Evolutionary conservation across 2,888 invertebrate species (phyloP).

Genomic region (Apamea epomidion): DNA sequence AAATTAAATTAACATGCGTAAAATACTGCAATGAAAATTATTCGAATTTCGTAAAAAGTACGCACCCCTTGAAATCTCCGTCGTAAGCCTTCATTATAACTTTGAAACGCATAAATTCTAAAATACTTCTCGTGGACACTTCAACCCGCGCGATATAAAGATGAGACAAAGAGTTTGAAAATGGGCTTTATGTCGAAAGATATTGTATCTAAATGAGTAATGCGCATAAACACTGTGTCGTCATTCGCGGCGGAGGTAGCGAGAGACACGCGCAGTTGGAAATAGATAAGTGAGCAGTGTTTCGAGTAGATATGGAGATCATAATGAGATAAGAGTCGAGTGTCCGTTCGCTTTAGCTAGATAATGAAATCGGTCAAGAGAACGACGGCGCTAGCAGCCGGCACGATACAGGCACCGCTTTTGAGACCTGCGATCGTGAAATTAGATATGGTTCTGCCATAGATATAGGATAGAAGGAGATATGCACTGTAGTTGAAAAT

Average conservation of each 20-base stretch:
- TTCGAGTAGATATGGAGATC: slow-evolving; percentile 68
- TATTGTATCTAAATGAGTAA: slow-evolving; percentile 34
- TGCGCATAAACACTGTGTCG: slow-evolving; percentile 48
- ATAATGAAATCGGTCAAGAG: slow-evolving; percentile 65
- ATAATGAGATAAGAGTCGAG: slow-evolving; percentile 67
- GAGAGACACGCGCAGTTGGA: slow-evolving; percentile 56
- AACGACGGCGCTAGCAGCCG: slow-evolving; percentile 1
- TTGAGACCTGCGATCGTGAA: neutral
- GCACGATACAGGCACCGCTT: neutral
- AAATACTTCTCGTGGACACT: slow-evolving; percentile 19
- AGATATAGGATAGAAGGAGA: too few species aligned
- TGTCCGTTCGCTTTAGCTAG: slow-evolving; percentile 58
- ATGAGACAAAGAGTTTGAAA: slow-evolving; percentile 46
- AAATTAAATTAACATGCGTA: neutral
- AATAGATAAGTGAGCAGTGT: slow-evolving; percentile 51
- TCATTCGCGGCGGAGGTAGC: neutral
- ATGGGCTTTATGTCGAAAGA: slow-evolving; percentile 32
- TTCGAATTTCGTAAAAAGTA: slow-evolving; percentile 15
- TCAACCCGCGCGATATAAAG: slow-evolving; percentile 3
- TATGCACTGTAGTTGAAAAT: too few species aligned
- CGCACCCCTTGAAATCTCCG: slow-evolving; percentile 63
- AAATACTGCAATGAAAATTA: neutral
- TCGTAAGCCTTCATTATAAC: slow-evolving; percentile 60
- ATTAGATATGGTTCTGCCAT: neutral
- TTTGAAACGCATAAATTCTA: neutral